Conservation (phyloP, 1,140 invertebrate genomes). For the Eueides isabella region DNA sequence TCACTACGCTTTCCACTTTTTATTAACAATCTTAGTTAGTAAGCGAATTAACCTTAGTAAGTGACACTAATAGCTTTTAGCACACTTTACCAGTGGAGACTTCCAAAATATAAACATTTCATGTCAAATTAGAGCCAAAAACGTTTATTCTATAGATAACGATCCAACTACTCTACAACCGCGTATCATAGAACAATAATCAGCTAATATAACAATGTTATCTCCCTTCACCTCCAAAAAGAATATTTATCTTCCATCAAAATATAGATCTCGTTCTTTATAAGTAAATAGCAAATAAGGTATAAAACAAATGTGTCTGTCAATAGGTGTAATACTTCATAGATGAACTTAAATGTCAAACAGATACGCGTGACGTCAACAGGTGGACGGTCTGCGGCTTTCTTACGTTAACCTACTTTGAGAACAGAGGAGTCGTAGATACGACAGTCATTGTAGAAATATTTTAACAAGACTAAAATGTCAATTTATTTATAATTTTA, state of each 20-base stretch:
- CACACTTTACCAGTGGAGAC: no score
- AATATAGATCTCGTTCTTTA: background rate
- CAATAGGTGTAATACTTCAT: conserved; percentile 17
- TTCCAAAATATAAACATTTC: no score
- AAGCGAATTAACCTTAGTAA: no score
- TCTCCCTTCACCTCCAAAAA: background rate
- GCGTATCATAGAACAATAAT: background rate
- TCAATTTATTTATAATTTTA: no score
- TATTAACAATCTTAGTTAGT: no score
- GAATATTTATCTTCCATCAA: background rate
- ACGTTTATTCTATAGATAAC: no score
- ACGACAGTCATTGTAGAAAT: conserved; percentile 27
- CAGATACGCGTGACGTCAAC: conserved; percentile 38
- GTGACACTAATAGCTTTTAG: no score
- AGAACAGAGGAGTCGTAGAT: conserved; percentile 44
- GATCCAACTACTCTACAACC: no score
- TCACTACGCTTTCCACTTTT: no score
- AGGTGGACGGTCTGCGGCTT: conserved; percentile 50
- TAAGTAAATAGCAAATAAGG: background rate
- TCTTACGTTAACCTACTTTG: conserved; percentile 68
- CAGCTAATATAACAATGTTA: background rate
- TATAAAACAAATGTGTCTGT: background rate
- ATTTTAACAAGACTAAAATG: background rate
- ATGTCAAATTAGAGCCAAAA: no score
- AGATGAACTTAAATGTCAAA: conserved; percentile 36